A percentile compares a stretch with the other conserved stretches of the same genome.
phyloP scores from a whole-genome alignment of 30 jellyfish, hydroid and myxozoan species.

The Hydractinia echinata region DNA sequence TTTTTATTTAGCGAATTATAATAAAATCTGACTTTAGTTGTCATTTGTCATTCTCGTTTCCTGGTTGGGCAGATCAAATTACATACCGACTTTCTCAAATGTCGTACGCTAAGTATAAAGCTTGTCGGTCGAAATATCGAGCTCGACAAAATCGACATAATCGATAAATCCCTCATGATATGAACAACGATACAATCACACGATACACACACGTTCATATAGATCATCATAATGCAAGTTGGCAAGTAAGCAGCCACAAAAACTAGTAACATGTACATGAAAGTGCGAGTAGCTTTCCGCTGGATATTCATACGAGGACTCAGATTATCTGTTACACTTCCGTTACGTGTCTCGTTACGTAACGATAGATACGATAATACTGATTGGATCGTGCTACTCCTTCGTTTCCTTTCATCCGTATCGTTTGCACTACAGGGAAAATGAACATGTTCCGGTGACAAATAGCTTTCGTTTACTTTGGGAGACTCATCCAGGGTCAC shows the following conservation, averaged over 20 bases:
- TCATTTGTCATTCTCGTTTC: too few relatives aligned
- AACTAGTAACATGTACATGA: conserved; percentile 24
- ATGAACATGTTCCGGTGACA: too few relatives aligned
- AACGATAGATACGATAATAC: not conserved
- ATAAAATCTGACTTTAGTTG: too few relatives aligned
- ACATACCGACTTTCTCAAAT: not conserved
- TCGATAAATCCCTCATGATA: conserved; percentile 18
- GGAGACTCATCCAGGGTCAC: not conserved
- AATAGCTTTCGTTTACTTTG: too few relatives aligned
- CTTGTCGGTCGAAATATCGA: conserved; percentile 30
- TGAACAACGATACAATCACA: conserved; percentile 24
- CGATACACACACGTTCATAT: conserved; percentile 22
- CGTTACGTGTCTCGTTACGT: not conserved
- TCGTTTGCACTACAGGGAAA: not conserved
- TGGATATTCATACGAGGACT: not conserved
- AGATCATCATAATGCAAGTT: conserved; percentile 14
- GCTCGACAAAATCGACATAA: conserved; percentile 7
- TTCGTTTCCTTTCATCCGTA: not conserved
- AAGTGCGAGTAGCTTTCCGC: conserved; percentile 30
- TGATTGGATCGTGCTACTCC: not conserved
- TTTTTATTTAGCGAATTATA: too few relatives aligned
- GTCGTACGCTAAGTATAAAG: conserved; percentile 1
- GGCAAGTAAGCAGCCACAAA: conserved; percentile 24
- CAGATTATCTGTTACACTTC: not conserved
- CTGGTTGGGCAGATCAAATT: too few relatives aligned